These are phyloP conservation scores for Aphelocoma coerulescens DNA, from an alignment of 2,113 vertebrate species.

Conservation along the genomic window DNA sequence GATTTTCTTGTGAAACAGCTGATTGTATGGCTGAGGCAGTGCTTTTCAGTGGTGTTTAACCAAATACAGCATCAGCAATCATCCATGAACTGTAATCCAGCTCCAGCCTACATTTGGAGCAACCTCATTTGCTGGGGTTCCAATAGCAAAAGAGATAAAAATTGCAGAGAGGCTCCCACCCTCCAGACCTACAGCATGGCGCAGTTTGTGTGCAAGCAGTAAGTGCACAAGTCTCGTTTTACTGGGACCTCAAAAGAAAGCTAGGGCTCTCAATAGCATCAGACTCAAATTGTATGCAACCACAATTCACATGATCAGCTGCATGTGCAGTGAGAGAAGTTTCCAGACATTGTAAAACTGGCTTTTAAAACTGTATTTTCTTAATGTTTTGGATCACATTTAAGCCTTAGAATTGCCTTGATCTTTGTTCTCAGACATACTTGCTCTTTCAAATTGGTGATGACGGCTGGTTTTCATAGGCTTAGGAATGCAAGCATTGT, in stretches of 20 bases:
- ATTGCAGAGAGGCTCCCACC: not conserved
- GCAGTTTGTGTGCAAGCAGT: not conserved
- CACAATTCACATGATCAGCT: not conserved
- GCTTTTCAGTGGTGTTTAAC: not conserved
- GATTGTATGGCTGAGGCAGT: not conserved
- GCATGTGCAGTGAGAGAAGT: not conserved
- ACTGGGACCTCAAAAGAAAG: not conserved
- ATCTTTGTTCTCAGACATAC: not conserved
- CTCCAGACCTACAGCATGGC: not conserved
- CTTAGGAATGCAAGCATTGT: not conserved
- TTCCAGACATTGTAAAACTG: not conserved
- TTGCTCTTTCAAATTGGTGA: not conserved
- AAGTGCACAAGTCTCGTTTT: not conserved
- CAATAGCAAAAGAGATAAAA: not conserved
- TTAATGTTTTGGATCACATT: constrained; percentile 11
- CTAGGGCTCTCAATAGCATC: not conserved
- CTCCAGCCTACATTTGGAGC: not conserved
- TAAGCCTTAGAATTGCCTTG: constrained; percentile 1
- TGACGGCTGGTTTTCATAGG: not conserved
- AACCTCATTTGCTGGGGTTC: not conserved
- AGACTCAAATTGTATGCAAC: not conserved
- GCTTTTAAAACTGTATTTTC: not conserved
- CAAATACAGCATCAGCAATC: not conserved
- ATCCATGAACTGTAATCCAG: not conserved
- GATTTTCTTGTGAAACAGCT: not conserved